Conservation (phyloP, 2,113 vertebrate species). For the Stegostoma tigrinum region DNA sequence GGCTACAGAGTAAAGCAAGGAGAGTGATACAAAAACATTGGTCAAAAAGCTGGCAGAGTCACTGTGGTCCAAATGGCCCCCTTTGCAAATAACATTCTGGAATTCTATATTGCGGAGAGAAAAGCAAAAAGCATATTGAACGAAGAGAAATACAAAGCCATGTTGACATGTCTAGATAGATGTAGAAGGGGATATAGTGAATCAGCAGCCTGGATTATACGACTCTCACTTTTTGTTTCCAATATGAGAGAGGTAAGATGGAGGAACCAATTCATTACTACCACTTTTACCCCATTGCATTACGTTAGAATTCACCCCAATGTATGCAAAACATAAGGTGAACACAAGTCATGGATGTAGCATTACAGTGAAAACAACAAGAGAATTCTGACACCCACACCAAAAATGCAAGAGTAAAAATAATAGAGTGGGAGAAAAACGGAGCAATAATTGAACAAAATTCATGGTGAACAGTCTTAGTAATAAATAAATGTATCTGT, state of each 20-base stretch:
- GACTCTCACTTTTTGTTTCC: neutral
- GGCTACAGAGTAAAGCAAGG: neutral
- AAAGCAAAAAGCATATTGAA: neutral
- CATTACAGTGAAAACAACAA: neutral
- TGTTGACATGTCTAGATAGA: neutral
- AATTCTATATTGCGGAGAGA: neutral
- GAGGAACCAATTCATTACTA: neutral
- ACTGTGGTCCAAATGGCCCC: neutral
- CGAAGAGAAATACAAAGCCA: neutral
- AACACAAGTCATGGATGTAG: neutral
- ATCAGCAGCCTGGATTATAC: neutral
- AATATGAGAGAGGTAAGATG: neutral
- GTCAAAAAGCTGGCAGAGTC: neutral
- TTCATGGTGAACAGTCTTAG: neutral
- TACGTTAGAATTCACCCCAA: neutral
- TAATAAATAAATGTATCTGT: neutral
- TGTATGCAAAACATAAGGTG: neutral
- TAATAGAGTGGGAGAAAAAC: neutral
- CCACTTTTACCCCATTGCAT: neutral
- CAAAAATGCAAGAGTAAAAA: neutral
- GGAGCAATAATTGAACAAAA: neutral
- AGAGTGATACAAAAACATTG: neutral
- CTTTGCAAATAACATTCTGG: neutral
- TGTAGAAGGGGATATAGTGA: neutral
- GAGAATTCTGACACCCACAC: neutral